Percentiles rank a stretch among this genome's conserved stretches.
Conservation (phyloP, 2,113 vertebrate genomes). For the Ophiodon elongatus region DNA sequence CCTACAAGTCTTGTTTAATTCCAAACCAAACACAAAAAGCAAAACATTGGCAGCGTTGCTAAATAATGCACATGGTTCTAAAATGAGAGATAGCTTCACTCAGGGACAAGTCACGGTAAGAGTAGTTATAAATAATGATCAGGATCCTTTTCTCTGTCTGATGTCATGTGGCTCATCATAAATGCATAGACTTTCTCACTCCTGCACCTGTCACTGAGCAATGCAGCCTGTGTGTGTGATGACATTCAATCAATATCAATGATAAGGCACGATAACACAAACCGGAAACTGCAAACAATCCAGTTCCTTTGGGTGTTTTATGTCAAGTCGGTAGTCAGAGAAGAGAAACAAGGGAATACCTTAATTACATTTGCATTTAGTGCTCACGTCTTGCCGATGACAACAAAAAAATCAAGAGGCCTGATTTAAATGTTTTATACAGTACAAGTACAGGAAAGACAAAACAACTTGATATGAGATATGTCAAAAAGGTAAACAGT, state of each 20-base stretch:
- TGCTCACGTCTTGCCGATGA: background rate
- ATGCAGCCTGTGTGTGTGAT: slow-evolving; percentile 8
- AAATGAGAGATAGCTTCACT: slow-evolving; percentile 64
- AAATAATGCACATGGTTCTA: slow-evolving; percentile 72
- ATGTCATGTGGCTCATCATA: slow-evolving; percentile 29
- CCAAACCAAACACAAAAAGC: slow-evolving; percentile 51
- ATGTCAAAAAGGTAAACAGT: background rate
- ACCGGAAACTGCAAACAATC: slow-evolving; percentile 36
- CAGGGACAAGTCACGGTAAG: slow-evolving; percentile 44
- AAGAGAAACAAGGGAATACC: background rate
- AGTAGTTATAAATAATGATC: slow-evolving; percentile 67
- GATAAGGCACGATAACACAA: slow-evolving; percentile 20
- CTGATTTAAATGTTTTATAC: background rate
- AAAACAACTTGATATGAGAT: background rate
- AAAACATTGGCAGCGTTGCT: slow-evolving; percentile 52
- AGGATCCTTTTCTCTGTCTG: slow-evolving; percentile 23
- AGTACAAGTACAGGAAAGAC: background rate
- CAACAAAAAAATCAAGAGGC: background rate
- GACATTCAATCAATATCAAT: slow-evolving; percentile 36
- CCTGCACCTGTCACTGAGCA: slow-evolving; percentile 17
- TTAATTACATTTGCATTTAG: slow-evolving; percentile 7
- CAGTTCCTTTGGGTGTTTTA: slow-evolving; percentile 14
- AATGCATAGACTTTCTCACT: slow-evolving; percentile 25
- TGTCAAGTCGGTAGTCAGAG: background rate
- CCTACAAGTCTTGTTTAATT: slow-evolving; percentile 46